Evolutionary conservation across 2,888 invertebrate genomes (phyloP), one percentile per base, ranked within the genome.

Genomic region (Neoascia interrupta): DNA sequence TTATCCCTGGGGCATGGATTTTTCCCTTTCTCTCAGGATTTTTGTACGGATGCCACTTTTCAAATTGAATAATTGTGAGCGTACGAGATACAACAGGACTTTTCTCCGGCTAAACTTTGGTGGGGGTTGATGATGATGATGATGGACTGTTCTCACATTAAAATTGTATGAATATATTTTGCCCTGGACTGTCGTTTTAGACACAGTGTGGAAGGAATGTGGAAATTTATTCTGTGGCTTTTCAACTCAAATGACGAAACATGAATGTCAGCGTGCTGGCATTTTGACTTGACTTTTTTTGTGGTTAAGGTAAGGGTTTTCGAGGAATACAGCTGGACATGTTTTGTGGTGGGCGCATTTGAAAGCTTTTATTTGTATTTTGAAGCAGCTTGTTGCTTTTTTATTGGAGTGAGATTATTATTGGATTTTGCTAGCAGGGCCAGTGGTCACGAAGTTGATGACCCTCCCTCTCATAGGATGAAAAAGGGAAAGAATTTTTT

Each of bases 51-150:
- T 60, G 45, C 23, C 26, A 70, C 26, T 58, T 51, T 51, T 41
- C n/a, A 60, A 69, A 69, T 69, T 58, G 45, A 70, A 60, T 70
- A 60, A 61, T 61, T 70, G 45, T 45, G 58, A 45, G n/a, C n/a
- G n/a, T n/a, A n/a, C n/a, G n/a, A n/a, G 47, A 31, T 45, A 47
- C 19, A 54, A 54, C 45, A 54, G 36, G 26, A 45, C 49, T 18
- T 58, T 68, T 21, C 1, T 43, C 43, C 13, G 43, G 36, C 2
- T 6, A n/a, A 13, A 5, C 11, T 11, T 10, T 3, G 10, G 4
- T 8, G 10, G 10, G 11, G 4, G 61, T 6, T 34, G 26, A 26
- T 49, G 26, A 28, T 16, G 11, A 31, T 37, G 21, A 43, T 19
- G 41, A 47, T 16, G 36, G 13, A 5, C n/a, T 26, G 54, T 26